Conservation (phyloP, 2,888 invertebrate genomes). For the Rhingia rostrata region DNA sequence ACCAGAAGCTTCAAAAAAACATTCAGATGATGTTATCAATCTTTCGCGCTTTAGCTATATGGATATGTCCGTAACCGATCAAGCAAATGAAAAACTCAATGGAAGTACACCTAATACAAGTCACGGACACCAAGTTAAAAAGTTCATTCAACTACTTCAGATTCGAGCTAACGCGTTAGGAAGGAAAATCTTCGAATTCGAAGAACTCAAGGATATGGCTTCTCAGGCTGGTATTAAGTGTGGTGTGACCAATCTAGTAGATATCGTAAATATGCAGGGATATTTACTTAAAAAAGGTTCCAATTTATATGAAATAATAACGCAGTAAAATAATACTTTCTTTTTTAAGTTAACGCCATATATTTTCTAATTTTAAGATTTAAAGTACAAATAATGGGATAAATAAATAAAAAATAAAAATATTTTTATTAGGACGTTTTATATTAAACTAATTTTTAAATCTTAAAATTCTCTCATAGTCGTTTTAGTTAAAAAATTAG, state of each 20-base stretch:
- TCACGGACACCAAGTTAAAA: constrained; percentile 87
- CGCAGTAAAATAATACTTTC: constrained; percentile 77
- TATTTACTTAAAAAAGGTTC: constrained; percentile 92
- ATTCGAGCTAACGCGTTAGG: constrained; percentile 86
- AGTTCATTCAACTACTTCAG: constrained; percentile 88
- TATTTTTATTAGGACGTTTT: too few species aligned
- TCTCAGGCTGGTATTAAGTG: constrained; percentile 85
- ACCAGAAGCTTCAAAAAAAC: constrained; percentile 89
- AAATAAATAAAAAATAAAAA: too few species aligned
- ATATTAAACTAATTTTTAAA: too few species aligned
- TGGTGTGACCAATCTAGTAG: constrained; percentile 87
- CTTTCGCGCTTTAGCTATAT: constrained; percentile 91
- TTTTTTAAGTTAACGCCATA: background rate
- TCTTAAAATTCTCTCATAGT: too few species aligned
- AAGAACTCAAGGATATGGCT: constrained; percentile 90
- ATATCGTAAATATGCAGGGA: constrained; percentile 92
- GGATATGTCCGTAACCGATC: constrained; percentile 88
- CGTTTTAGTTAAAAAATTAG: too few species aligned
- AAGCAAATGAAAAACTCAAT: constrained; percentile 85
- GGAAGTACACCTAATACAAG: constrained; percentile 89
- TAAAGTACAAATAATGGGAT: too few species aligned
- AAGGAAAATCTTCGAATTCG: constrained; percentile 89
- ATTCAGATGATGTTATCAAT: constrained; percentile 94
- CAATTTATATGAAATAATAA: constrained; percentile 87
- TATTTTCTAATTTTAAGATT: too few species aligned